phyloP scores from a whole-genome alignment of 2,888 invertebrate genomes.

The Tenthredo mesomela region DNA sequence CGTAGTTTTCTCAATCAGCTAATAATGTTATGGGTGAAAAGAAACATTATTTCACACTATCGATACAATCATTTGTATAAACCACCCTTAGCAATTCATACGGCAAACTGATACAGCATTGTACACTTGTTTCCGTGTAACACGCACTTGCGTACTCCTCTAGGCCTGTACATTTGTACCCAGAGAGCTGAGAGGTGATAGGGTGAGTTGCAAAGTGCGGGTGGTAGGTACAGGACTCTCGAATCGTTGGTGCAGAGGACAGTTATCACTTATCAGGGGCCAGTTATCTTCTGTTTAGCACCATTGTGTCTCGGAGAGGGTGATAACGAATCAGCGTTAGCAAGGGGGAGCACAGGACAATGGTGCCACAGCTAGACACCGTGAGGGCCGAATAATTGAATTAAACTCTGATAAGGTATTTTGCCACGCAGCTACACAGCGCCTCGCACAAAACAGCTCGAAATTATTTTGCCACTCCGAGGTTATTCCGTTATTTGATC shows the following conservation, averaged over 20 bases:
- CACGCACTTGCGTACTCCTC: background rate
- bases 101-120: background rate
- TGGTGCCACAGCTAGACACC: conserved; percentile 65
- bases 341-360: conserved; percentile 65
- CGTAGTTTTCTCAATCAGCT: background rate
- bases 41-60: background rate
- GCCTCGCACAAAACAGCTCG: background rate
- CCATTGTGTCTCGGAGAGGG: conserved; percentile 70
- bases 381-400: conserved; percentile 76
- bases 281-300: conserved; percentile 74
- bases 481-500: background rate
- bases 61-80: background rate
- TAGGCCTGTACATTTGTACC: conserved; percentile 8
- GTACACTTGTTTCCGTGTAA: background rate
- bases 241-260: conserved; percentile 46
- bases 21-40: background rate
- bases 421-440: conserved; percentile 7
- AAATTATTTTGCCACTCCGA: conserved; percentile 34
- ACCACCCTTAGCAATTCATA: background rate
- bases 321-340: conserved; percentile 72
- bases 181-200: background rate
- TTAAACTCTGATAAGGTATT: conserved; percentile 72
- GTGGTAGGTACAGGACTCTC: conserved; percentile 15
- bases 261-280: conserved; percentile 52
- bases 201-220: conserved; percentile 16